phyloP scores from a whole-genome alignment of 2,113 vertebrate species.

The Formicarius rufipectus region DNA sequence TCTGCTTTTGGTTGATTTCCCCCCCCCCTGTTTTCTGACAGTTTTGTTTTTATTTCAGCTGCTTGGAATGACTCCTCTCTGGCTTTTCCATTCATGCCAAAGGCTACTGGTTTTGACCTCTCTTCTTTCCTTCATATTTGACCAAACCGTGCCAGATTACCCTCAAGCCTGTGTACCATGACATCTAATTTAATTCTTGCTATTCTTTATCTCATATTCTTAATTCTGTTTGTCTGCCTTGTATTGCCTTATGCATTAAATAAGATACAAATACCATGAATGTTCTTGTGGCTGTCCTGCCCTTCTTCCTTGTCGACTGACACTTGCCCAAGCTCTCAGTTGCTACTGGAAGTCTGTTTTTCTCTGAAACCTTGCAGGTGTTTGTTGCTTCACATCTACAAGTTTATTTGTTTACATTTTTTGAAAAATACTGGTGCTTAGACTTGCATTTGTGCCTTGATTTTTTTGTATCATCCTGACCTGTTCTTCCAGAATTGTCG shows the following conservation, averaged over 20 bases:
- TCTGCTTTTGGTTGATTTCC: neutral
- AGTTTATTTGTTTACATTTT: neutral
- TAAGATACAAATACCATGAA: neutral
- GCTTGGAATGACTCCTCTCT: neutral
- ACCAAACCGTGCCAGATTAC: neutral
- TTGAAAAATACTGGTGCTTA: constrained; percentile 12
- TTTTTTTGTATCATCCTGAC: constrained; percentile 10
- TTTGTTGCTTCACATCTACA: neutral
- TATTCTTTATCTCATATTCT: neutral
- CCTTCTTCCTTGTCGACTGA: neutral
- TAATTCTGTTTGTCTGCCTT: neutral
- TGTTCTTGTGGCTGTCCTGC: neutral
- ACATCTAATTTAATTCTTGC: neutral
- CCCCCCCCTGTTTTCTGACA: neutral
- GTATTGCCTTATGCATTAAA: neutral
- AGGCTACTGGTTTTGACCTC: neutral
- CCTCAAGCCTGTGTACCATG: neutral
- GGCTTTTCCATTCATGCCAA: neutral
- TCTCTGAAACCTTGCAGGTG: neutral
- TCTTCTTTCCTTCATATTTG: neutral
- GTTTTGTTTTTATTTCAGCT: neutral
- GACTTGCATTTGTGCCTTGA: constrained; percentile 42
- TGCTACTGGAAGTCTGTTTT: neutral
- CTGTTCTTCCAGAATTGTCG: constrained; percentile 24
- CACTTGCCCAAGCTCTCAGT: neutral